These are phyloP conservation scores for Masticophis lateralis DNA, from an alignment of 2,797 vertebrate species.

Conservation along the genomic window DNA sequence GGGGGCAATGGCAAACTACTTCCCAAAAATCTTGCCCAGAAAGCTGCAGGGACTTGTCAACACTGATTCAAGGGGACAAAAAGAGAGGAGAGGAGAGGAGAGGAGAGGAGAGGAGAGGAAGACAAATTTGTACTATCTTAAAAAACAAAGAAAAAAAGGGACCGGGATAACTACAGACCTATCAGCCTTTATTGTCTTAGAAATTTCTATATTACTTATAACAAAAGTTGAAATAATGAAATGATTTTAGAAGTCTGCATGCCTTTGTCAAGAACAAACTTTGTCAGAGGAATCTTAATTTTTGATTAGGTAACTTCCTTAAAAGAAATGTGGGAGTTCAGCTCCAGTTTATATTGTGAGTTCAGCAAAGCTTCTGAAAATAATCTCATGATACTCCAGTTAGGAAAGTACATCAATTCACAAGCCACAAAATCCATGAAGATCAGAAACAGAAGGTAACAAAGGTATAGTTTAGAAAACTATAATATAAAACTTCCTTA, in stretches of 20 bases:
- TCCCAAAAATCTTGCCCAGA: not conserved
- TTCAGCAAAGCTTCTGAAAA: not conserved
- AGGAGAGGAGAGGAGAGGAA: too few species aligned
- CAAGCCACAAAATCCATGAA: not conserved
- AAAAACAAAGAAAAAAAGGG: not conserved
- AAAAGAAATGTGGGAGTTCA: not conserved
- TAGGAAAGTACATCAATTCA: not conserved
- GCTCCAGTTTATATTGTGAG: not conserved
- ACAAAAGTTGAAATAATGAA: not conserved
- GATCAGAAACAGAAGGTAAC: not conserved
- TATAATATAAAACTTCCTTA: not conserved
- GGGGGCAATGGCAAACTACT: not conserved
- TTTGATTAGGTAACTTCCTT: not conserved
- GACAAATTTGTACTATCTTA: not conserved
- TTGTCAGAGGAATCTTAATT: not conserved
- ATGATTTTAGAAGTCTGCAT: not conserved
- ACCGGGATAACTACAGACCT: not conserved
- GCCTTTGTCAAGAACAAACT: not conserved
- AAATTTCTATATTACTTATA: not conserved
- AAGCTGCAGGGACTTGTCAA: not conserved
- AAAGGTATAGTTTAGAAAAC: not conserved
- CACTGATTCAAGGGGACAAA: not conserved
- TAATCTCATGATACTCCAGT: not conserved
- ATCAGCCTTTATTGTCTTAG: not conserved
- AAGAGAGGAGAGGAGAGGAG: not conserved